Conservation (phyloP, 2,888 invertebrate species). For the Pachycephus smyrnensis region DNA sequence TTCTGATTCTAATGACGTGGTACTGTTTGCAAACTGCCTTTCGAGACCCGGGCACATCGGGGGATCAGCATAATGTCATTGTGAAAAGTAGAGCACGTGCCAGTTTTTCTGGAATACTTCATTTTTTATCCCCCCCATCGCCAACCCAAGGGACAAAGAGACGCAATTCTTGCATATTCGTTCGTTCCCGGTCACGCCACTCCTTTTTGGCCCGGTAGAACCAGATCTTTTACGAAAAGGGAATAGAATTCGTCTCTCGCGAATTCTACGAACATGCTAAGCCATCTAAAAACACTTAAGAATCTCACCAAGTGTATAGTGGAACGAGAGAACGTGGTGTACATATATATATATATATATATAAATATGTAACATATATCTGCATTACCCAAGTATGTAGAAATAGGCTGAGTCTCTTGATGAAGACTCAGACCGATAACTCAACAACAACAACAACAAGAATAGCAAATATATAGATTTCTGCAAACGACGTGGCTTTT, state of each 20-base stretch:
- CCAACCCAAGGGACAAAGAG: constrained; percentile 13
- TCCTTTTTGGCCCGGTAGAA: constrained; percentile 9
- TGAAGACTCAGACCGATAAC: neutral
- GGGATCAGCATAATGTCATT: constrained; percentile 12
- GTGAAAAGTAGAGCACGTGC: constrained; percentile 36
- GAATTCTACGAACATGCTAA: neutral
- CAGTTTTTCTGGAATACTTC: constrained; percentile 21
- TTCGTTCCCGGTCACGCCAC: constrained; percentile 17
- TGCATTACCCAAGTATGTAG: neutral
- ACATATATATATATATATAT: neutral
- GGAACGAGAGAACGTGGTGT: neutral
- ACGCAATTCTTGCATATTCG: constrained; percentile 21
- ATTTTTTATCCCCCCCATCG: neutral
- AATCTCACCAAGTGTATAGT: neutral
- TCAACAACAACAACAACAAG: neutral
- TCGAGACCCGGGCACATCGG: constrained; percentile 15
- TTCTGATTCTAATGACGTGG: constrained; percentile 19
- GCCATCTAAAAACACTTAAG: neutral
- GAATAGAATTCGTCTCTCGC: neutral
- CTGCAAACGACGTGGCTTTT: no score
- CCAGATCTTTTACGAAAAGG: neutral
- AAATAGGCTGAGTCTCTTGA: neutral
- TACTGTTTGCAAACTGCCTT: constrained; percentile 38
- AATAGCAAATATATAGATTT: neutral
- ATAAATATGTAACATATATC: neutral